Base-by-base conservation (phyloP, 2,113 vertebrate genomes). In the Zootoca vivipara region DNA sequence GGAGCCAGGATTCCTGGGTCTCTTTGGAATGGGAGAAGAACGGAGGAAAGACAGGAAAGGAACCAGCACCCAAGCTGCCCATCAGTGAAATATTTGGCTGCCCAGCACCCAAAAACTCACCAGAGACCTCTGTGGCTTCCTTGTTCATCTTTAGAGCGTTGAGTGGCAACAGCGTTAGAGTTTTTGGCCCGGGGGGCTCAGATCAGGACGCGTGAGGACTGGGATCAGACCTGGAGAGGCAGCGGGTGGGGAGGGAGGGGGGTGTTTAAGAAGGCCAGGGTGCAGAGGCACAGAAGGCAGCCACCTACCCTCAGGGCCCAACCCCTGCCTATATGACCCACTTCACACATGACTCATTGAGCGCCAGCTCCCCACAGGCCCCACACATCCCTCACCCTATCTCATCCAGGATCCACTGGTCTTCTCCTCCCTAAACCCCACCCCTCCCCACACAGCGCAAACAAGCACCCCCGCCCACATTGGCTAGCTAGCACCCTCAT, bases 41-140 rank as follows among this genome's bases (percentile, higher is more conserved):
- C 1, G 26, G n/a, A 5, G 7, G 12, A 40, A 7, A 20, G 64
- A 22, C 9, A 40, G 56, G n/a, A 28, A 15, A 6, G 5, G 20
- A 10, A 5, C 13, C 9, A 9, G 56, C 46, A 12, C 46, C 46
- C 38, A 38, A 38, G 38, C 38, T 3, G 7, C 4, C 7, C 35
- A 58, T 73, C 67, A 38, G 46, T 12, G 62, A 38, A 38, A 62
- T 33, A 69, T 74, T 12, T 35, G 64, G 75, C 24, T 65, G 73
- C 79, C 62, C 65, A 22, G 8, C 28, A 1, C 79, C 62, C 65
- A 22, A 28, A 18, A 1, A 95, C 97, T 96, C 89, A 98, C 98
- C 98, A 89, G 97, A 94, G 87, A 96, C 96, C 95, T 98, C 97
- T 1, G 96, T 96, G 95, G 94, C 96, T 91, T 98, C 97, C 97